Evolutionary conservation across 2,888 invertebrate genomes (phyloP), one percentile per base, ranked within the genome.

Genomic region (Chirona hameri): DNA sequence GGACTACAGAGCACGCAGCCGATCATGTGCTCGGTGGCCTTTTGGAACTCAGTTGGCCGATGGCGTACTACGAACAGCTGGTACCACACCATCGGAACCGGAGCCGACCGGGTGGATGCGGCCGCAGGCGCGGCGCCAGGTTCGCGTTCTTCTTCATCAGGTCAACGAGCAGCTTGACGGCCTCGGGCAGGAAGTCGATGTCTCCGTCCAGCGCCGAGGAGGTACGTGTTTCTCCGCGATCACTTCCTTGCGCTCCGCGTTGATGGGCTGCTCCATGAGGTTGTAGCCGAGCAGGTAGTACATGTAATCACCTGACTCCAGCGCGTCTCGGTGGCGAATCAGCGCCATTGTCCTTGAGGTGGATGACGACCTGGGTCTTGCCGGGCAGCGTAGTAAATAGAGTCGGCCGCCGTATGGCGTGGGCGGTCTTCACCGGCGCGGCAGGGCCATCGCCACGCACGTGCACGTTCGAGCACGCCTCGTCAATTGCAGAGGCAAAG

Each of bases 221-320:
- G 89, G 86, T 91, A 96, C 0, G 95, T 96, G 88, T 95, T n/a
- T 95, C 87, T 94, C 92, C 0, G 94, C 93, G 81, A 93, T 91
- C 7, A 91, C 89, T 84, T 92, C 91, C 86, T 92, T 93, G 83
- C 90, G 89, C 82, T 91, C 90, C 24, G 90, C 89, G 7, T 91
- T 89, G 48, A 91, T 89, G 0, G 91, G 90, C 85, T 91, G 87
- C 86, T 93, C 92, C 92, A 93, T 93, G 81, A 94, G 91, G 83
- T 93, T 92, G 87, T 93, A 93, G 0, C 96, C 96, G 65, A 96
- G 90, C 85, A 96, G 90, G 87, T 95, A 96, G 88, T 96, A 96
- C 96, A 96, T 96, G 88, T 96, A 96, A 96, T 96, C 86, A 92
- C 93, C 91, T 97, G 97, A 81, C 96, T 96, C 97, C 97, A 97